Base-by-base conservation (phyloP, 2,113 vertebrate genomes). In the Typhlomys cinereus region DNA sequence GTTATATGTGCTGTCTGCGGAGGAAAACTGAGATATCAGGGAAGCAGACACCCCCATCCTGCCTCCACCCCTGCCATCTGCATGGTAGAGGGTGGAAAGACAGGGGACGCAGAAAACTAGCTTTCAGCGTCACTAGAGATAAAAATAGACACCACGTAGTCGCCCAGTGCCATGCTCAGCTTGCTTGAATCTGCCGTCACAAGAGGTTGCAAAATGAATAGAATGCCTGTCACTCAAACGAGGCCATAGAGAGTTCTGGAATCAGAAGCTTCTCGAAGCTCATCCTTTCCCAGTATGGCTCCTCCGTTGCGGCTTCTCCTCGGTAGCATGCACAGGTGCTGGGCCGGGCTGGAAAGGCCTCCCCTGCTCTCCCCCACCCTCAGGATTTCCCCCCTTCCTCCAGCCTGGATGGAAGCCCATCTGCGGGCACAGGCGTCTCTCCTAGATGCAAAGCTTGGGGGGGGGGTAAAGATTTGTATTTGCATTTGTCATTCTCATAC, bases 141-240 rank as follows among this genome's bases (percentile, higher is more conserved):
- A 92, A 93, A 94, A 92, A 94, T 78, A 90, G 85, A 34, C n/a
- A 4, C 74, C 46, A 34, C 4, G 18, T 41, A 78, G 67, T 74
- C 54, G 18, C 34, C 20, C 1, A 15, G 62, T 23, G 67, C 89
- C 8, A 27, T 71, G 52, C 66, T 75, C 13, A 4, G n/a, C 59
- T 80, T 50, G 73, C 88, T 75, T 7, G 69, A 82, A 78, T 92
- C 90, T 46, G 34, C 82, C 61, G 39, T 10, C 29, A 18, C 50
- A 27, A 34, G 48, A 94, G 66, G 71, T 85, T 93, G 50, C 61
- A 71, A 84, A 92, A 92, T 73, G 81, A 91, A 85, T 88, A 46
- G 74, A 73, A 31, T 0, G 4, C 64, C 83, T 92, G 94, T 90
- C 94, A 61, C 86, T 94, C 93, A 94, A 64, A 69, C 57, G 50